Evolutionary conservation across 2,888 invertebrate species (phyloP), one percentile per base, ranked within the genome.

Genomic region (Cheilosia pagana): DNA sequence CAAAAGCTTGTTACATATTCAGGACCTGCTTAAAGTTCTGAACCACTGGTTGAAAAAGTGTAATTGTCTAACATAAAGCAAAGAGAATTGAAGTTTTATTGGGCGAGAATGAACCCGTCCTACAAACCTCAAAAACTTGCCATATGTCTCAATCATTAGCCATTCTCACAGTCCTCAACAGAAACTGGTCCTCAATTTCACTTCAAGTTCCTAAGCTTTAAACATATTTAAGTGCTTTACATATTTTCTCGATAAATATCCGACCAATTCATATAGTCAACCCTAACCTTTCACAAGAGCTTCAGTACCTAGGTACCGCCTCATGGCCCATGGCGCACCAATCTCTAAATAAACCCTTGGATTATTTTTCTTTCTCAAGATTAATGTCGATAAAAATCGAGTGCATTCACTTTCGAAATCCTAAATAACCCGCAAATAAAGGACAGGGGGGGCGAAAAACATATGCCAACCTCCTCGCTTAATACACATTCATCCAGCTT

Each of bases 331-430:
- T 39, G 8, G 14, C 12, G 14, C 7, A 48, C 3, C 19, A 12
- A 19, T 12, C 16, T 12, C 16, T 19, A 39, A 7, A 39, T 21
- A 39, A 25, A 25, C 5, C 25, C 6, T 21, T 16, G 5, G 25
- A 23, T 19, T 31, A 23, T 81, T 43, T 28, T 52, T 21, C 16
- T 16, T 16, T 23, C 48, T 28, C 28, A 65, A 55, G 53, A 45
- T 25, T 55, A 35, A 50, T 67, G 43, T 62, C 67, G 60, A 68
- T 72, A 78, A 68, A 62, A 59, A 62, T 52, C 70, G 43, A 78
- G 10, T 74, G 78, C 72, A 78, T 77, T 72, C 67, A 59, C 65
- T 52, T 48, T 60, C 31, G 5, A 65, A 50, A 65, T 65, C 25
- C 21, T 10, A 55, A 81, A 65, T 48, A 65, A 62, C 55, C 45